Evolutionary conservation across 1,140 invertebrate genomes (phyloP).

Genomic region (Macrobrachium nipponense): DNA sequence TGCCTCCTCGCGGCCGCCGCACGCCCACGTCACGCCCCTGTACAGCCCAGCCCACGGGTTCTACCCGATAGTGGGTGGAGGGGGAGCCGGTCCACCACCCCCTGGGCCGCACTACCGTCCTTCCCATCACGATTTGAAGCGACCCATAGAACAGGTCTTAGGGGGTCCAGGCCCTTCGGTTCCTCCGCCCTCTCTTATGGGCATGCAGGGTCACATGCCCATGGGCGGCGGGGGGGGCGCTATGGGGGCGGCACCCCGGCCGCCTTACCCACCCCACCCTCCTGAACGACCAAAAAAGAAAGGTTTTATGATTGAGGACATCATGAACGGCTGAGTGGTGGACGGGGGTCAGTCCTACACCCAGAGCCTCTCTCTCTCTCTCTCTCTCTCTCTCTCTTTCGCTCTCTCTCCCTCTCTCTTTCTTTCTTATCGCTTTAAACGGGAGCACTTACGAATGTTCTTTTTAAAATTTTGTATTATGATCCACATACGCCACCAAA

Average conservation of each 20-base stretch:
- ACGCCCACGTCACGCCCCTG: conserved; percentile 49
- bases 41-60: conserved; percentile 53
- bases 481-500: neutral
- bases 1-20: conserved; percentile 37
- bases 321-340: conserved; percentile 56
- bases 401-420: conserved; percentile 10
- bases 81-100: conserved; percentile 1
- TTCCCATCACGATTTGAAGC: conserved; percentile 41
- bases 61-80: conserved; percentile 52
- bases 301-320: conserved; percentile 64
- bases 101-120: conserved; percentile 25
- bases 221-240: conserved; percentile 46
- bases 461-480: neutral
- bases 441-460: no score
- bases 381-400: conserved; percentile 35
- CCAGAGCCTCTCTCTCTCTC: neutral
- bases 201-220: conserved; percentile 44
- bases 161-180: conserved; percentile 44
- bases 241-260: conserved; percentile 51
- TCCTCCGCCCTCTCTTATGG: conserved; percentile 20
- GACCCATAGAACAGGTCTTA: conserved; percentile 52
- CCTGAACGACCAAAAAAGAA: conserved; percentile 63
- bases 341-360: neutral
- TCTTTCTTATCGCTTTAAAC: neutral
- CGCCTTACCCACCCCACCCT: conserved; percentile 55